Evolutionary conservation across 2,888 invertebrate species (phyloP).

Genomic region (Notodromas monacha): DNA sequence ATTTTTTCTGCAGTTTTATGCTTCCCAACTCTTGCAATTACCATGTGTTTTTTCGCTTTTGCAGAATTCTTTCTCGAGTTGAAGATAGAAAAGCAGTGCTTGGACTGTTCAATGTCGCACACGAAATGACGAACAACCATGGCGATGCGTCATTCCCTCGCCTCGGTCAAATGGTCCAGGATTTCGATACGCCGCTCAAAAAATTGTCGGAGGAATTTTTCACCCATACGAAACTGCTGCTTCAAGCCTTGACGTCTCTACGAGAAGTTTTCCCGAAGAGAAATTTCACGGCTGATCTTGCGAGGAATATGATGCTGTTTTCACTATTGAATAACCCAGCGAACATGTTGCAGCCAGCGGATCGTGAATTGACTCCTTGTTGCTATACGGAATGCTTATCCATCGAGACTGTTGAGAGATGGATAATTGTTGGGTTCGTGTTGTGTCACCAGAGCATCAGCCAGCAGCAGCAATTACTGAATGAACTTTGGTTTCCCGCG

Average conservation of each 20-base stretch:
- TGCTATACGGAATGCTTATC: conserved; percentile 94
- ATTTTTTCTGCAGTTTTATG: no score
- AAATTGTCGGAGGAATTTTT: conserved; percentile 87
- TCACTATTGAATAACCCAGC: no score
- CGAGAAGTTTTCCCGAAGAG: conserved; percentile 55
- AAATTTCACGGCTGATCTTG: conserved; percentile 20
- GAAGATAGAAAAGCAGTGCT: conserved; percentile 91
- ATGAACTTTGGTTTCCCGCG: conserved; percentile 19
- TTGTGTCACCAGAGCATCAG: conserved; percentile 55
- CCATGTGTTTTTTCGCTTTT: no score
- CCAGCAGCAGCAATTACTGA: no score
- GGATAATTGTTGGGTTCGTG: conserved; percentile 82
- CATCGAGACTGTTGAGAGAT: conserved; percentile 72
- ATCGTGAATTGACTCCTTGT: no score
- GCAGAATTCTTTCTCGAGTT: conserved; percentile 81
- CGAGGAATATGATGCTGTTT: no score
- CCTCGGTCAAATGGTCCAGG: conserved; percentile 83
- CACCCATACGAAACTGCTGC: conserved; percentile 57
- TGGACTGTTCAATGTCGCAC: conserved; percentile 85
- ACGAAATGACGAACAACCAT: conserved; percentile 71
- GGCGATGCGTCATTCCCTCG: conserved; percentile 68
- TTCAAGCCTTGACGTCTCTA: conserved; percentile 55
- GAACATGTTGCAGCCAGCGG: no score
- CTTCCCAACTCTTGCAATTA: no score
- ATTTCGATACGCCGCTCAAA: conserved; percentile 78